Conservation (phyloP, 2,888 invertebrate genomes). For the Cyclophora punctaria region DNA sequence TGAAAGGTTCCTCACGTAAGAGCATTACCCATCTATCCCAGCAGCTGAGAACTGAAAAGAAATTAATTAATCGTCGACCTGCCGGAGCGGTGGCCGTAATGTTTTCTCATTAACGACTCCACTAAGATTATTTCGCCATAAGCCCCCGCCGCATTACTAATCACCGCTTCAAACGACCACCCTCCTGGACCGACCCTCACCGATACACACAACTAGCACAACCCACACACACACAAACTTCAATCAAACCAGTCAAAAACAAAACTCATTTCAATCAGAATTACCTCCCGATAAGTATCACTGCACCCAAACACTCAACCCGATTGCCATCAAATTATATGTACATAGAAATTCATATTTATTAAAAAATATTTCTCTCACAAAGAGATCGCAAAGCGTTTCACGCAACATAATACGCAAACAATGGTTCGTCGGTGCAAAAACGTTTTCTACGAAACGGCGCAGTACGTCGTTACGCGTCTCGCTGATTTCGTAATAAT, state of each 20-base stretch:
- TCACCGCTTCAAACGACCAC: constrained; percentile 57
- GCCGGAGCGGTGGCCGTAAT: constrained; percentile 28
- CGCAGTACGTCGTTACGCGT: constrained; percentile 42
- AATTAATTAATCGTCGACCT: constrained; percentile 46
- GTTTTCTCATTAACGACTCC: constrained; percentile 59
- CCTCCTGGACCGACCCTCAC: constrained; percentile 26
- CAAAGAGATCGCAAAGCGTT: constrained; percentile 40
- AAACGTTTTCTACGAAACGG: constrained; percentile 41
- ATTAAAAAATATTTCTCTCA: constrained; percentile 15
- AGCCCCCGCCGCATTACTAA: constrained; percentile 53
- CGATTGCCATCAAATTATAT: constrained; percentile 15
- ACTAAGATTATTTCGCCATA: constrained; percentile 60
- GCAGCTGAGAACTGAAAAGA: constrained; percentile 25
- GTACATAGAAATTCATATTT: constrained; percentile 9
- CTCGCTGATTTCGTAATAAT: constrained; percentile 49
- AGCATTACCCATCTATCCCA: constrained; percentile 5
- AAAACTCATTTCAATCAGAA: constrained; percentile 41
- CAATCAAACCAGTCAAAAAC: constrained; percentile 33
- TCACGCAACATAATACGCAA: constrained; percentile 49
- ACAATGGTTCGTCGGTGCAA: constrained; percentile 40
- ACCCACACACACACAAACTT: constrained; percentile 19
- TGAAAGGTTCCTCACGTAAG: constrained; percentile 6
- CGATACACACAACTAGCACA: constrained; percentile 54
- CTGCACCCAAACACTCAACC: constrained; percentile 12
- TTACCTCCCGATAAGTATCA: constrained; percentile 11